Base-by-base conservation (phyloP, 1,140 invertebrate genomes). In the Penaeus vannamei region DNA sequence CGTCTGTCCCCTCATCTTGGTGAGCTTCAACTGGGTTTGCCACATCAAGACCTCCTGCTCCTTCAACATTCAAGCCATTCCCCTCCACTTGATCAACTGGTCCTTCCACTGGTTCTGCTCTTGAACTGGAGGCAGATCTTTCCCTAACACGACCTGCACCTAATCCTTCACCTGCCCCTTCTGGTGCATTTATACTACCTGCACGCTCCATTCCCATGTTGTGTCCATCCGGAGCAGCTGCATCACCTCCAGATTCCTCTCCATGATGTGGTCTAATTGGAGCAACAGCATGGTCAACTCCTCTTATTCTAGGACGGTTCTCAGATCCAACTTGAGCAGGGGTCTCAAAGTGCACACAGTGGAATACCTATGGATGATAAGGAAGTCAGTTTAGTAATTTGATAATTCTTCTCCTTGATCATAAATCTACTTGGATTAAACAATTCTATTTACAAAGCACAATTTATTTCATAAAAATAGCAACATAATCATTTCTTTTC, bases 331-430 rank as follows among this genome's bases (percentile, higher is more conserved):
- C 72, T 81, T 91, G 90, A 36, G 91, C 89, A 42, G 91, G 91
- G 93, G 97, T 98, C 94, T 99, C 98, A 93, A 99, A 97, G 93
- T 99, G 98, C 46, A 99, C 98, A 93, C 97, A 97, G 93, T 99
- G 98, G 93, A 99, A 99, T 77, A 98, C 97, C 97, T 98, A 89
- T 29, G 93, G n/a, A 92, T 89, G 87, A 77, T 42, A 59, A 82
- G 86, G 80, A 76, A 87, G 85, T 79, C 23, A 32, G 36, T 76
- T 29, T 77, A 61, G 53, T 29, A 26, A 29, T 36, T 59, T 66
- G 0, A 23, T n/a, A 32, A 83, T 32, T 79, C 17, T 12, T 61
- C 5, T n/a, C 1, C 14, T 23, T 66, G 17, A 17, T 10, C 23
- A 26, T 29, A 72, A 14, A n/a, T 22, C 2, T 2, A n/a, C 26